Base-by-base conservation (phyloP, 37 sponge, comb jelly and placozoan genomes). In the Eunapius fragilis region DNA sequence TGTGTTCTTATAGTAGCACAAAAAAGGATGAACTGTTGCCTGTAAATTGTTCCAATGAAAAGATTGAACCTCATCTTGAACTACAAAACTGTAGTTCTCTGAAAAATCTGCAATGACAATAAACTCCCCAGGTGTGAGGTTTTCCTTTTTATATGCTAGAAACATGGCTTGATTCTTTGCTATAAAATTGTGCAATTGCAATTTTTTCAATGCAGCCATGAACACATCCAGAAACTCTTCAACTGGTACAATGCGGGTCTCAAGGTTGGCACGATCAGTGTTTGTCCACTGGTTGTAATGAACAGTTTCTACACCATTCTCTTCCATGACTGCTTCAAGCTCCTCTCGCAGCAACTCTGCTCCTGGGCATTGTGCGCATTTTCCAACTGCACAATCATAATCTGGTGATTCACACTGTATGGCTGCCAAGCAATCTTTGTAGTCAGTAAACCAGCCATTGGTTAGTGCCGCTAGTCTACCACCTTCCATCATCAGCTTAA, bases 11-110 rank as follows among this genome's bases (percentile, higher is more conserved):
- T 76, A 88, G 49, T 88, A 82, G 24, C 38, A 75, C 9, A 81
- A 77, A 33, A 87, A 87, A 14, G 82, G 87, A 41, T 87, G 81
- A 73, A 88, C 31, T 13, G 88, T 88, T 37, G 83, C 88, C 47
- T 88, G 88, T 35, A 83, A 88, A 34, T 88, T 88, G 34, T 88
- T 88, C 88, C 88, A 88, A 37, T 88, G 88, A 35, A 82, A 88
- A 7, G 83, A 82, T 37, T 88, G 87, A n/a, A 71, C 79, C 36
- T 77, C 83, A 76, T 88, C 88, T 76, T 88, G 77, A 13, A 88
- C 30, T 24, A 88, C 33, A 72, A 81, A 88, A 24, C 78, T 31
- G 82, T 88, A 88, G 68, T 80, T 79, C 47, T 86, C 87, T 33
- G 87, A 80, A 87, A 87, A 87, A 30, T 87, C n/a, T n/a, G n/a